A percentile compares a stretch with the other conserved stretches of the same genome.
Evolutionary conservation across 1,140 invertebrate genomes (phyloP).

Genomic region (Apis cerana): DNA sequence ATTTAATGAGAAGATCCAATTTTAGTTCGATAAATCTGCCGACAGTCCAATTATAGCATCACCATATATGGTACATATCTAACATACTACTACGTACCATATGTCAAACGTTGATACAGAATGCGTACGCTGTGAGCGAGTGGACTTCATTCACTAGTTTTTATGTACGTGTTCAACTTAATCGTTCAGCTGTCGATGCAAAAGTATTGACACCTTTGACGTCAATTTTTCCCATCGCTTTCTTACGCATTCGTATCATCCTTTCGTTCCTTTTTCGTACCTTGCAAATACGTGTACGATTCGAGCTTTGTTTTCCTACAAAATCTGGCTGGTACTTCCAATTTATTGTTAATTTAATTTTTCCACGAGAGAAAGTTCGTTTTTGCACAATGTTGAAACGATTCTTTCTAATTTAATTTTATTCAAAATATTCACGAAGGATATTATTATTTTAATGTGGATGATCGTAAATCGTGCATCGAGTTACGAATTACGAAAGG

Average conservation of each 20-base stretch:
- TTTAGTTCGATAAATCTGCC: constrained; percentile 47
- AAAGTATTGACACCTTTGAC: constrained; percentile 64
- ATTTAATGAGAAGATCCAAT: constrained; percentile 60
- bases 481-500: too few relatives aligned
- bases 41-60: constrained; percentile 64
- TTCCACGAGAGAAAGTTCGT: too few relatives aligned
- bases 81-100: constrained; percentile 22
- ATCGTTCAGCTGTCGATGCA: not conserved
- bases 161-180: constrained; percentile 27
- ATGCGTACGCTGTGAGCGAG: constrained; percentile 38
- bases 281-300: not conserved
- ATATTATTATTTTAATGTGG: too few relatives aligned
- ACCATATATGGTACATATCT: constrained; percentile 57
- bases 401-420: too few relatives aligned
- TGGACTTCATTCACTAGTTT: constrained; percentile 66
- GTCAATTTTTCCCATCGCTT: constrained; percentile 51
- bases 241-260: not conserved
- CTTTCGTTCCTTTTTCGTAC: too few relatives aligned
- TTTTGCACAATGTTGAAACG: not conserved
- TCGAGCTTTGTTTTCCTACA: not conserved
- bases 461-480: too few relatives aligned
- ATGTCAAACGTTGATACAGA: constrained; percentile 22
- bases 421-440: too few relatives aligned
- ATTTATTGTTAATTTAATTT: not conserved
- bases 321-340: not conserved